A percentile compares a stretch with the other conserved stretches of the same genome.
phyloP scores from a whole-genome alignment of 2,797 vertebrate genomes.

The Sebastes goodei region DNA sequence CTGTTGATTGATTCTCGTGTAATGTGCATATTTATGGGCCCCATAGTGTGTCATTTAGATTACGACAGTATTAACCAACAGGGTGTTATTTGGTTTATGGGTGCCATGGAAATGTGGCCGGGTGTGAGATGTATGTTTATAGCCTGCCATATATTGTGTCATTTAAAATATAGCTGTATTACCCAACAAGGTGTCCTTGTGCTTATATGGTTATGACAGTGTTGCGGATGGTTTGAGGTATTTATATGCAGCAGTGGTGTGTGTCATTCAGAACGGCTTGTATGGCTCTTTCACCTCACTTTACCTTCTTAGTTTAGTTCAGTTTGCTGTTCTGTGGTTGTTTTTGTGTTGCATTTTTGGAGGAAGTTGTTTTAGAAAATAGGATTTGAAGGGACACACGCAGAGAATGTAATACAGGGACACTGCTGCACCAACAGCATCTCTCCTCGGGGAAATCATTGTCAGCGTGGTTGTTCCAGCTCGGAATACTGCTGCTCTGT shows the following conservation, averaged over 20 bases:
- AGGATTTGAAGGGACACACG: constrained; percentile 15
- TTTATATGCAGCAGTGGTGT: constrained; percentile 3
- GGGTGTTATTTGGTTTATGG: constrained; percentile 44
- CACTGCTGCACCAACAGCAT: constrained; percentile 4
- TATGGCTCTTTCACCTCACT: background rate
- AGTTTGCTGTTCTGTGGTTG: background rate
- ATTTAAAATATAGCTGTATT: constrained; percentile 27
- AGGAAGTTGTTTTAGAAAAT: constrained; percentile 1
- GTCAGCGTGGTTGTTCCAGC: constrained; percentile 36
- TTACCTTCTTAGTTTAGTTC: background rate
- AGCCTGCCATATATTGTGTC: constrained; percentile 8
- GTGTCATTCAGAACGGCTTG: background rate
- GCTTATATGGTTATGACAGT: background rate
- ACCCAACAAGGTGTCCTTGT: constrained; percentile 29
- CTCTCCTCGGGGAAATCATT: constrained; percentile 63
- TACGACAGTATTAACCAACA: constrained; percentile 36
- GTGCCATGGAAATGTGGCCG: background rate
- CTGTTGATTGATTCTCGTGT: constrained; percentile 1
- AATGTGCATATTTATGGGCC: constrained; percentile 3
- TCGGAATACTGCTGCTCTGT: constrained; percentile 39
- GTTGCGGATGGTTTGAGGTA: background rate
- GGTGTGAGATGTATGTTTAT: constrained; percentile 38
- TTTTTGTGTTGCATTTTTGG: constrained; percentile 3
- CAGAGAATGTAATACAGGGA: constrained; percentile 13
- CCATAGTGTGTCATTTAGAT: constrained; percentile 26